These are phyloP conservation scores for Monochamus saltuarius DNA, from an alignment of 1,140 invertebrate species.

Conservation along the genomic window DNA sequence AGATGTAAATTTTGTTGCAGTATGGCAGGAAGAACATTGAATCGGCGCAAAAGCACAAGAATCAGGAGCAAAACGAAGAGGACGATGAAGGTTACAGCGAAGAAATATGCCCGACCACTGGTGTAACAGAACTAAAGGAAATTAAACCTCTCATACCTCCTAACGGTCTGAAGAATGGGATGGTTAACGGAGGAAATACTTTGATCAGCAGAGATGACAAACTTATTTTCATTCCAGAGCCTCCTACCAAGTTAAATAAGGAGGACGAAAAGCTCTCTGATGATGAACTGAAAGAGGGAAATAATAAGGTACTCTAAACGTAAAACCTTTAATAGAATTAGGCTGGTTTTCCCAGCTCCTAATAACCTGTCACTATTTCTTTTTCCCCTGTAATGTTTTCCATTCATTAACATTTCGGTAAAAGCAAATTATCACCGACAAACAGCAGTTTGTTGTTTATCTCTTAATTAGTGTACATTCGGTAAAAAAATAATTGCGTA, in stretches of 20 bases:
- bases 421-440: no score
- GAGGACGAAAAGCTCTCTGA: conserved; percentile 39
- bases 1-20: conserved; percentile 61
- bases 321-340: conserved; percentile 10
- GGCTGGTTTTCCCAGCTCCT: no score
- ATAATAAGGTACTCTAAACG: background rate
- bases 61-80: conserved; percentile 52
- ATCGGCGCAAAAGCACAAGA: conserved; percentile 61
- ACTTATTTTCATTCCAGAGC: conserved; percentile 63
- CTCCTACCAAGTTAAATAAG: conserved; percentile 49
- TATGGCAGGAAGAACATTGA: conserved; percentile 80
- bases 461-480: no score
- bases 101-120: conserved; percentile 16
- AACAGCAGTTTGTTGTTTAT: no score
- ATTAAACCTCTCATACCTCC: conserved; percentile 24
- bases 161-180: conserved; percentile 47
- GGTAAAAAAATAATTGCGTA: no score
- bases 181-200: conserved; percentile 28
- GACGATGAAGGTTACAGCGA: conserved; percentile 50
- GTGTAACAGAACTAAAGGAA: conserved; percentile 15
- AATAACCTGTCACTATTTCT: no score
- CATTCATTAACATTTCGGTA: no score
- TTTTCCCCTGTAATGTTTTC: no score
- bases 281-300: conserved; percentile 30
- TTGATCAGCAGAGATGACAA: conserved; percentile 58